Base-by-base conservation (phyloP, 1,140 invertebrate species). In the Reticulitermes speratus region DNA sequence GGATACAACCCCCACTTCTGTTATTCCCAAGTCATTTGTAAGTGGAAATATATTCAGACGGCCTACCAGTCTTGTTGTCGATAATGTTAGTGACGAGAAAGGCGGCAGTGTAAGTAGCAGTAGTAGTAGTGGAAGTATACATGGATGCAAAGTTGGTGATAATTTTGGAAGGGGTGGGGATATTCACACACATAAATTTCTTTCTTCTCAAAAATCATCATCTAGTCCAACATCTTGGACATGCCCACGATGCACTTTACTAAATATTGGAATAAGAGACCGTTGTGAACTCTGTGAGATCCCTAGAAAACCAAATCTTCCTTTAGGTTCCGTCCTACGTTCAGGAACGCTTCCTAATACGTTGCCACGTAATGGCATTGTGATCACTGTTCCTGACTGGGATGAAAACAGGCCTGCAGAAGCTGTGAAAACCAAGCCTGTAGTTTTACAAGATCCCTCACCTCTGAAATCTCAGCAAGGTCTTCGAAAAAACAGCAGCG, bases 231-330 rank as follows among this genome's bases (percentile, higher is more conserved):
- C 91, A 90, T 9, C 88, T 8, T 94, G 94, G 94, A 92, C 91
- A 84, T 94, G 94, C 88, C 91, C 92, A 85, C 91, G 92, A 87
- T 94, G 94, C 87, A 94, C 93, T 8, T 90, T 94, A 30, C 91
- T 93, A 82, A 94, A 94, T 89, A 87, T 90, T 48, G 89, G 90
- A 23, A 89, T 90, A 82, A 88, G 91, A 83, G 91, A 92, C 52
- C 90, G 93, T 44, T 95, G 94, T 89, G 94, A 94, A 86, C 93
- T 94, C 0, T 95, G 94, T 88, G 94, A 95, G 88, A 92, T 94
- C 0, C 94, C 94, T 23, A 91, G 92, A 84, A 92, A 91, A 87
- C 90, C 91, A 69, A 85, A 48, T 44, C 83, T 82, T 23, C 25
- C 83, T 21, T 25, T 84, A 23, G 65, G 65, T 69, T 84, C 86